phyloP scores from a whole-genome alignment of 2,113 vertebrate species.

The Setophaga coronata region DNA sequence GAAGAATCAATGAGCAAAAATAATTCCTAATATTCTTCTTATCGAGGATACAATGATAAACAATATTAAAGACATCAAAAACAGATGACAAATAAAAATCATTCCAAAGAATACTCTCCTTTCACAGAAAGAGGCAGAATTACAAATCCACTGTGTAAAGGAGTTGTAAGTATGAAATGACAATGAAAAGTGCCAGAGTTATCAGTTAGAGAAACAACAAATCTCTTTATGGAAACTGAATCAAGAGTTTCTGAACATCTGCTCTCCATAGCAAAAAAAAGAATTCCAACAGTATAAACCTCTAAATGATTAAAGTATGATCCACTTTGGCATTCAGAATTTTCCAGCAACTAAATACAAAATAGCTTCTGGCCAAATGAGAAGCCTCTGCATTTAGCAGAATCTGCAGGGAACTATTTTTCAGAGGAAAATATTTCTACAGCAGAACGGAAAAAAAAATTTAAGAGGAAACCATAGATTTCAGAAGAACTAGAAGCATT shows the following conservation, averaged over 20 bases:
- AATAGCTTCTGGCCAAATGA: conserved; percentile 38
- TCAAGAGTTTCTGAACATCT: conserved; percentile 18
- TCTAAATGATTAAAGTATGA: not conserved
- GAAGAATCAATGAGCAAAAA: not conserved
- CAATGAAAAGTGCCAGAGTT: not conserved
- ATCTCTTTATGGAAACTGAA: not conserved
- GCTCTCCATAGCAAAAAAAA: not conserved
- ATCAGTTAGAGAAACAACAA: not conserved
- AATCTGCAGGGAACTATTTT: conserved; percentile 45
- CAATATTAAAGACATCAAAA: not conserved
- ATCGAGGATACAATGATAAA: not conserved
- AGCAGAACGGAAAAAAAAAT: not conserved
- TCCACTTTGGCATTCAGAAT: not conserved
- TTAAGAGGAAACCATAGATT: not conserved
- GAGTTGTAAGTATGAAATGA: not conserved
- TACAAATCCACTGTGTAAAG: not conserved
- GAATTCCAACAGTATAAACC: conserved; percentile 1
- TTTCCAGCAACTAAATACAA: conserved; percentile 52
- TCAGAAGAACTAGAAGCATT: not conserved
- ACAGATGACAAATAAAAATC: not conserved
- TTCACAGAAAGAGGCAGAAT: not conserved
- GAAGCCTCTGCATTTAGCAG: not conserved
- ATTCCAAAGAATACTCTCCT: not conserved
- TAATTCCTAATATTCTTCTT: not conserved
- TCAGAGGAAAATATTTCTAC: conserved; percentile 42